phyloP scores from a whole-genome alignment of 2,888 invertebrate genomes.

The Nysson spinosus region DNA sequence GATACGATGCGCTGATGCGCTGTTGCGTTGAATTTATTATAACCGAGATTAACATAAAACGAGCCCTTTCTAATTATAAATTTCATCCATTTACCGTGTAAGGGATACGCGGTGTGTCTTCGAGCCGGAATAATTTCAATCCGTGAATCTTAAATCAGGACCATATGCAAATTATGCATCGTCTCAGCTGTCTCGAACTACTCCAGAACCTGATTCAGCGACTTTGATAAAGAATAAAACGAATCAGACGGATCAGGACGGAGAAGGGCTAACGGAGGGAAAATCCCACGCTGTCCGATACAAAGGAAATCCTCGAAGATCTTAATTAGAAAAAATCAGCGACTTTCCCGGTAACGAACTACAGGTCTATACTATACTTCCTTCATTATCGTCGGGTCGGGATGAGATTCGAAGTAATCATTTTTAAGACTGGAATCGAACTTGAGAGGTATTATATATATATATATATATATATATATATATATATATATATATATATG shows the following conservation, averaged over 20 bases:
- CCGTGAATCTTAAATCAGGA: constrained; percentile 33
- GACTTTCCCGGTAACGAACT: constrained; percentile 47
- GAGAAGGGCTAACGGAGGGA: constrained; percentile 6
- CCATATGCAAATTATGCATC: constrained; percentile 53
- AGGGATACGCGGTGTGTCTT: constrained; percentile 42
- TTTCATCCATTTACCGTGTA: constrained; percentile 43
- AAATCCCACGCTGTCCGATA: constrained; percentile 39
- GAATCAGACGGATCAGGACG: no score
- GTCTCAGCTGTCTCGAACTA: constrained; percentile 55
- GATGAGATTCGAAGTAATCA: constrained; percentile 47
- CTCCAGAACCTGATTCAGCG: constrained; percentile 42
- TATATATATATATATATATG: constrained; percentile 27
- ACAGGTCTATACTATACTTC: constrained; percentile 57
- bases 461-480: constrained; percentile 29
- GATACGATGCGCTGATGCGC: constrained; percentile 30
- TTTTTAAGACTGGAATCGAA: no score
- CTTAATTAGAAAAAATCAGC: constrained; percentile 54
- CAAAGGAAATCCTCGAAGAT: constrained; percentile 3
- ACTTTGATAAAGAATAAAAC: constrained; percentile 16
- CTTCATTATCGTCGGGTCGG: constrained; percentile 35
- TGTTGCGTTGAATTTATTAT: constrained; percentile 34
- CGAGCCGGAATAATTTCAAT: constrained; percentile 19
- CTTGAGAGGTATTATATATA: no score
- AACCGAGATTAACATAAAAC: constrained; percentile 46
- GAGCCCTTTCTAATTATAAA: constrained; percentile 54